Evolutionary conservation across 2,888 invertebrate genomes (phyloP).

Genomic region (Microchrysa polita): DNA sequence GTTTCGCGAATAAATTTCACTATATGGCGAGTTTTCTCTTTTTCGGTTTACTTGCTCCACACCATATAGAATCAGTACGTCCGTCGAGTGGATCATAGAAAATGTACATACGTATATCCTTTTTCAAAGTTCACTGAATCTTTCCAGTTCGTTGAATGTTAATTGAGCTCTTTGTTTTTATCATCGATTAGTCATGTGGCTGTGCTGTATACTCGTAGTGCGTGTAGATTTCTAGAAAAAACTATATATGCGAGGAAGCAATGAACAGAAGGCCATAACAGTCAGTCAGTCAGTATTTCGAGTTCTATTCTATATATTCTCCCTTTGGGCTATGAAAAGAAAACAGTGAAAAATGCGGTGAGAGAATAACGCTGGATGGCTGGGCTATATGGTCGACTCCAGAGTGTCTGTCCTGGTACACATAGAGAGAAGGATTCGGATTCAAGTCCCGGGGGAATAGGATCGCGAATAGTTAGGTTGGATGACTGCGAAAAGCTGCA

Average conservation of each 20-base stretch:
- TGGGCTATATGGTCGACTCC: not conserved
- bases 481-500: not conserved
- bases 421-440: constrained; percentile 5
- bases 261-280: constrained; percentile 12
- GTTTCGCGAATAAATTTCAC: too few relatives aligned
- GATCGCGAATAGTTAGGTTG: not conserved
- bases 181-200: constrained; percentile 43
- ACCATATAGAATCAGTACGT: too few relatives aligned
- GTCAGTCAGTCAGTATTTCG: constrained; percentile 23
- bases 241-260: too few relatives aligned
- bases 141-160: constrained; percentile 41
- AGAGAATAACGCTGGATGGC: not conserved
- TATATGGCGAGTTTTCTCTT: too few relatives aligned
- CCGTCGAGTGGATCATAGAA: too few relatives aligned
- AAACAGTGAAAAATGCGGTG: not conserved
- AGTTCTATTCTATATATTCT: too few relatives aligned
- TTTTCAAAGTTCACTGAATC: constrained; percentile 39
- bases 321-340: not conserved
- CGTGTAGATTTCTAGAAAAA: constrained; percentile 16
- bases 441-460: constrained; percentile 11
- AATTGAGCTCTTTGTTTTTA: constrained; percentile 44
- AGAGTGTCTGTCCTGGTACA: not conserved
- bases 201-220: too few relatives aligned
- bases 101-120: constrained; percentile 5
- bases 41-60: too few relatives aligned